phyloP scores from a whole-genome alignment of 2,113 vertebrate genomes.

The Chionis minor region DNA sequence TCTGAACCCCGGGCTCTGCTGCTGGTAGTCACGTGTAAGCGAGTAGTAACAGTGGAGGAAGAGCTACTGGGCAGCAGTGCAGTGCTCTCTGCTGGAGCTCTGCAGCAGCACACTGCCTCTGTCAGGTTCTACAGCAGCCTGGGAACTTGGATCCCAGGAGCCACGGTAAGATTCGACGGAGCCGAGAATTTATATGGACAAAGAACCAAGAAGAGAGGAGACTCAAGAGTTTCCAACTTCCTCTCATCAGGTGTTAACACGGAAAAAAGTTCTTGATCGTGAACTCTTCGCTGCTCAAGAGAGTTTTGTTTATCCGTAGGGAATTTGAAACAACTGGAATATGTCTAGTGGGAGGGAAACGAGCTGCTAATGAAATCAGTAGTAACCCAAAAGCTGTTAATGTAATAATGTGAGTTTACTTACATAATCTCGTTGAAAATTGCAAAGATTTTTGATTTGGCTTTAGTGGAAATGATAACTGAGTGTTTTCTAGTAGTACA shows the following conservation, averaged over 20 bases:
- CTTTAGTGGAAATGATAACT: not conserved
- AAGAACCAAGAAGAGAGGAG: not conserved
- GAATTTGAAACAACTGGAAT: not conserved
- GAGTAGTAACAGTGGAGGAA: not conserved
- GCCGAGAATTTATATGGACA: not conserved
- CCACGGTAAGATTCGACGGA: not conserved
- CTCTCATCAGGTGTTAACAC: not conserved
- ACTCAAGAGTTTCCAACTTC: not conserved
- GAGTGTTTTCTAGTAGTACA: not conserved
- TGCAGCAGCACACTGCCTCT: not conserved
- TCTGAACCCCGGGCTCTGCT: not conserved
- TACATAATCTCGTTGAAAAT: not conserved
- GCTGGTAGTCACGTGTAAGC: not conserved
- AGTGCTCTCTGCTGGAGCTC: slow-evolving; percentile 20
- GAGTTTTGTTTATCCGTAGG: not conserved
- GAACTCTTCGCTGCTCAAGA: not conserved
- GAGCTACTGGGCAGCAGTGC: not conserved
- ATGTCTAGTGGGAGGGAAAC: not conserved
- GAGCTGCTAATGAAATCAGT: not conserved
- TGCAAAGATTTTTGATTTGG: not conserved
- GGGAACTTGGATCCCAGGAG: not conserved
- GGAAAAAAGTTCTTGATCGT: not conserved
- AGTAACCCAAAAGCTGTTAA: not conserved
- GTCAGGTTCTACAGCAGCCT: not conserved
- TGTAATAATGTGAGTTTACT: not conserved